phyloP scores from a whole-genome alignment of 2,888 invertebrate species.

The Oscheius sp. region DNA sequence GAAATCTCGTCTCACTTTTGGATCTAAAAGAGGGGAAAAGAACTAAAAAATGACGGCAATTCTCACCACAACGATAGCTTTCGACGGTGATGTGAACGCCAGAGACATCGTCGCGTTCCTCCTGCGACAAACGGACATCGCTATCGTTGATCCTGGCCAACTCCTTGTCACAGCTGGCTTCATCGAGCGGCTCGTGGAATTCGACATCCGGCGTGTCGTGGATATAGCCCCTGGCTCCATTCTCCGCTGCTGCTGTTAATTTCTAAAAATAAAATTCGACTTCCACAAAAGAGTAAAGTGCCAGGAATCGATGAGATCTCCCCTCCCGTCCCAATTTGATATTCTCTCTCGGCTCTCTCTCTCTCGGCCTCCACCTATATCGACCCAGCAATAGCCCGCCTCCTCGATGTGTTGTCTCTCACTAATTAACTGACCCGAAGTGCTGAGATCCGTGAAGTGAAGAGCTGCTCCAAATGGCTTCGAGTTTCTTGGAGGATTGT shows the following conservation, averaged over 20 bases:
- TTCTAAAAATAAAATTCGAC: slow-evolving; percentile 8
- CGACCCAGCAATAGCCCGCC: slow-evolving; percentile 18
- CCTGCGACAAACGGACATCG: slow-evolving; percentile 37
- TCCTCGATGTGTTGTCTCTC: slow-evolving; percentile 20
- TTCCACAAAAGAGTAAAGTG: background rate
- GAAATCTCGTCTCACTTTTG: slow-evolving; percentile 61
- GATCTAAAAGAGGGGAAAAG: slow-evolving; percentile 39
- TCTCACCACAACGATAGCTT: slow-evolving; percentile 57
- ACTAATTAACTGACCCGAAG: slow-evolving; percentile 26
- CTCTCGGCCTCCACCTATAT: slow-evolving; percentile 28
- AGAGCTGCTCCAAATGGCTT: slow-evolving; percentile 3
- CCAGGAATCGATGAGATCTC: slow-evolving; percentile 4
- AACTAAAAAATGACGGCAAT: slow-evolving; percentile 18
- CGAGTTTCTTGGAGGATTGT: background rate
- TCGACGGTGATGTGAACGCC: slow-evolving; percentile 61
- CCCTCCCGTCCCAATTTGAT: slow-evolving; percentile 16
- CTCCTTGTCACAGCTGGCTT: slow-evolving; percentile 37
- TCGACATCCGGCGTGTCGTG: slow-evolving; percentile 28
- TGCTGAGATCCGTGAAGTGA: slow-evolving; percentile 5
- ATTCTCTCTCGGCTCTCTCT: too few relatives aligned
- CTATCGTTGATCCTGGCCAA: slow-evolving; percentile 42
- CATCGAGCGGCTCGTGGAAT: slow-evolving; percentile 37
- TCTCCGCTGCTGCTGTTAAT: slow-evolving; percentile 13
- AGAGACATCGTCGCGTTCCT: slow-evolving; percentile 32
- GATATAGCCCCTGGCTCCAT: slow-evolving; percentile 20